Evolutionary conservation across 1,140 invertebrate genomes (phyloP), one percentile per base, ranked within the genome.

Genomic region (Popillia japonica): DNA sequence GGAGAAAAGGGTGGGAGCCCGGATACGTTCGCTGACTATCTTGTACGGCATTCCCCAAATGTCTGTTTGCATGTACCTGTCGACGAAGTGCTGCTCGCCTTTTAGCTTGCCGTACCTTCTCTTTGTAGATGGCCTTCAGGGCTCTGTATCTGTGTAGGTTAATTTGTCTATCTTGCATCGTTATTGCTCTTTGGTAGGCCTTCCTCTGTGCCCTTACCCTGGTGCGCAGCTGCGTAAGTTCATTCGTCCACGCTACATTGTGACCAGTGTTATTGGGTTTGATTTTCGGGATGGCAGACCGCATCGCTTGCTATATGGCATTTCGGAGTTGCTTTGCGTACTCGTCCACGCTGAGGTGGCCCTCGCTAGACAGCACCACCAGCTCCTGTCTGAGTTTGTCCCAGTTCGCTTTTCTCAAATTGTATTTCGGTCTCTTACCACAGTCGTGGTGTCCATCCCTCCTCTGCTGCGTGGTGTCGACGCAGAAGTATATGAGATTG

Each of bases 31-130:
- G 3, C 6, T 75, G 3, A 75, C 73, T 0, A 75, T 41, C 40
- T 41, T 41, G 73, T 75, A 75, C n/a, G 73, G 73, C 23, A 41
- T 40, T n/a, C 73, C 73, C 73, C 78, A 64, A 0, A 42, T 11
- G 17, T 78, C 27, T 0, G n/a, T 9, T 14, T 8, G 14, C 11
- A 78, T 14, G 17, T 76, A 7, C 22, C 40, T 44, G 10, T 64
- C 23, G 2, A 78, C 72, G 14, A 78, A 78, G 2, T 14, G 2
- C 11, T 40, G 9, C 72, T 6, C 0, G 7, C 22, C 23, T 55
- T n/a, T n/a, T 73, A 34, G 27, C 22, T 41, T 40, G 73, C 23
- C 4, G 7, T 0, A 78, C 27, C 3, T 73, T 64, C 11, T 55
- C 6, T 6, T 11, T 40, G 20, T 78, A 78, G 59, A 0, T 3